Conservation (phyloP, 2,797 vertebrate species). For the Arnoldichthys spilopterus region DNA sequence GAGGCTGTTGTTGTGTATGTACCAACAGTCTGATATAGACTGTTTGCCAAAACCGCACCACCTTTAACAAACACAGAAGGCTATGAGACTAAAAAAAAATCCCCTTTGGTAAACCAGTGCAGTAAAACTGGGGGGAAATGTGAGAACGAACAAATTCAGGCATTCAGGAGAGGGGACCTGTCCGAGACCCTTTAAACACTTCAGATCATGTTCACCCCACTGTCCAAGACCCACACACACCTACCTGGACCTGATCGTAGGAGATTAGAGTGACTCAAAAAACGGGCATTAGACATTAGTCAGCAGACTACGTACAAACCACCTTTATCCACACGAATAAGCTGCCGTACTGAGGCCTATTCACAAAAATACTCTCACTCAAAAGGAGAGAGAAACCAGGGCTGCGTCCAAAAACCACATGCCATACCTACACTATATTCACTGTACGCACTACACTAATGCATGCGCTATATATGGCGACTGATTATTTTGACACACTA, state of each 20-base stretch:
- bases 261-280: constrained; percentile 32
- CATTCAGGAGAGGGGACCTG: not conserved
- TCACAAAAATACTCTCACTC: not conserved
- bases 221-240: not conserved
- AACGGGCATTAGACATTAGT: constrained; percentile 26
- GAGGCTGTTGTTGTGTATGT: constrained; percentile 1
- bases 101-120: constrained; percentile 48
- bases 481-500: too few relatives aligned
- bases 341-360: not conserved
- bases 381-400: not conserved
- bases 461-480: not conserved
- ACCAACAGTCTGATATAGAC: constrained; percentile 4
- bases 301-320: constrained; percentile 29
- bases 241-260: constrained; percentile 35
- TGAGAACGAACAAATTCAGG: constrained; percentile 20
- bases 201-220: not conserved
- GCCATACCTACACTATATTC: too few relatives aligned
- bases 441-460: not conserved
- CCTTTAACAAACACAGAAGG: constrained; percentile 68
- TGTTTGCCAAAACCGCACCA: constrained; percentile 18
- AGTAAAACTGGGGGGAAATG: not conserved
- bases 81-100: constrained; percentile 17
- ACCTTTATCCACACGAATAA: constrained; percentile 1
- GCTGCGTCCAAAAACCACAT: not conserved
- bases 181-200: not conserved